These are phyloP conservation scores for Caenorhabditis briggsae DNA, from an alignment of 1,140 invertebrate genomes.

Conservation along the genomic window DNA sequence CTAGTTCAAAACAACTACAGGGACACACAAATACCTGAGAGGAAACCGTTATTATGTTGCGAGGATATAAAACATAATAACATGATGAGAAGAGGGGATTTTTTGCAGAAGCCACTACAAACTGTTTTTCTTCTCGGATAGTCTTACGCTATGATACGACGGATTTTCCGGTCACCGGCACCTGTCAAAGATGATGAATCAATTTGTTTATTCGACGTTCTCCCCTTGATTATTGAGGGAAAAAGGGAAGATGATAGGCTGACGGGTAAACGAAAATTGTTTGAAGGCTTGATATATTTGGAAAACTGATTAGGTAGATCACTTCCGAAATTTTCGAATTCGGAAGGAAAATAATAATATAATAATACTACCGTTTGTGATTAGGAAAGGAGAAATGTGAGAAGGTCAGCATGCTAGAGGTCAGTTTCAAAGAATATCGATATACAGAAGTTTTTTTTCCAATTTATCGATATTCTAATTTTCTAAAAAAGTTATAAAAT, in stretches of 20 bases:
- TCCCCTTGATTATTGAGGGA: constrained; percentile 17
- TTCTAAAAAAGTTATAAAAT: too few species aligned
- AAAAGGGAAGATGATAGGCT: constrained; percentile 25
- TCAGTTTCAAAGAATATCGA: not conserved
- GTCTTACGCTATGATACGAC: constrained; percentile 26
- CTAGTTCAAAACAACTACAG: too few species aligned
- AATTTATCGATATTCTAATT: too few species aligned
- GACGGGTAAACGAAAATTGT: constrained; percentile 15
- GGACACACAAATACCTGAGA: too few species aligned
- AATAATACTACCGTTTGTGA: not conserved
- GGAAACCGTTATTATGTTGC: too few species aligned
- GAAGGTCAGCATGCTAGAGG: not conserved
- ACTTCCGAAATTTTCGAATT: constrained; percentile 16
- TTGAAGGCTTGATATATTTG: constrained; percentile 32
- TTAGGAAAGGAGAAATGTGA: constrained; percentile 7
- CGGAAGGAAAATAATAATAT: not conserved
- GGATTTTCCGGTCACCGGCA: constrained; percentile 47
- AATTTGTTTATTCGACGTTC: constrained; percentile 51
- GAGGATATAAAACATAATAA: too few species aligned
- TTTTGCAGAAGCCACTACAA: not conserved
- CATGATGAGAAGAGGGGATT: not conserved
- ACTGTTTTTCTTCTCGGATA: not conserved
- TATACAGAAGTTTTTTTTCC: too few species aligned
- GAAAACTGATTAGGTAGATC: constrained; percentile 10
- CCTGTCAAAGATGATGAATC: constrained; percentile 53